phyloP scores from a whole-genome alignment of 37 sponge, comb jelly and placozoan species.

The Geodia barretti region DNA sequence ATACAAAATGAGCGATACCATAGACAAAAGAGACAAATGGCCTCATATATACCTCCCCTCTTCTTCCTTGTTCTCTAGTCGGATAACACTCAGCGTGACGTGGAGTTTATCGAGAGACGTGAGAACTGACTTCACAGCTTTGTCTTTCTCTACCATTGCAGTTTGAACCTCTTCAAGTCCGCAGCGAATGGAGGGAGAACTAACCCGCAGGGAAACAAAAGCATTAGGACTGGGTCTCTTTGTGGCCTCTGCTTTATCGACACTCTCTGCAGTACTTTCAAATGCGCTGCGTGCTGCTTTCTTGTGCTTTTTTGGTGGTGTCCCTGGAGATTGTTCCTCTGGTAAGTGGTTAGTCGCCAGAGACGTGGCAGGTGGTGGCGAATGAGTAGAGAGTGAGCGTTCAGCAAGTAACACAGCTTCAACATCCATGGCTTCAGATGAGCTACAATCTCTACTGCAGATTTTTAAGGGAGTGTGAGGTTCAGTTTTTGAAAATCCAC shows the following conservation, averaged over 20 bases:
- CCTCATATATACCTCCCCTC: conserved; percentile 13
- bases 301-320: not conserved
- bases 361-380: too few species aligned
- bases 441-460: too few species aligned
- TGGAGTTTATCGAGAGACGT: conserved; percentile 48
- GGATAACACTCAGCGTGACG: conserved; percentile 53
- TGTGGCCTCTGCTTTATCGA: not conserved
- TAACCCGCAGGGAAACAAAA: conserved; percentile 55
- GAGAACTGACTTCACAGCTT: not conserved
- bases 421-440: too few species aligned
- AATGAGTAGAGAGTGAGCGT: too few species aligned
- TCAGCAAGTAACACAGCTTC: too few species aligned
- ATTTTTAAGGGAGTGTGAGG: too few species aligned
- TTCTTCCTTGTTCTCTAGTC: conserved; percentile 23
- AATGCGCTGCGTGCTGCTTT: not conserved
- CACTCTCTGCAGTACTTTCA: not conserved
- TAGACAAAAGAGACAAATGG: too few species aligned
- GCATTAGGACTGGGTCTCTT: conserved; percentile 39
- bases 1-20: not conserved
- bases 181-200: conserved; percentile 27
- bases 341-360: too few species aligned
- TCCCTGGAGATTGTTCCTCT: too few species aligned
- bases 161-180: conserved; percentile 40
- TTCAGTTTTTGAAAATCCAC: too few species aligned
- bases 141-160: conserved; percentile 22